Percentiles rank a stretch among this genome's conserved stretches.
These are phyloP conservation scores for Aphidoletes aphidimyza DNA, from an alignment of 2,888 invertebrate species.

Conservation along the genomic window DNA sequence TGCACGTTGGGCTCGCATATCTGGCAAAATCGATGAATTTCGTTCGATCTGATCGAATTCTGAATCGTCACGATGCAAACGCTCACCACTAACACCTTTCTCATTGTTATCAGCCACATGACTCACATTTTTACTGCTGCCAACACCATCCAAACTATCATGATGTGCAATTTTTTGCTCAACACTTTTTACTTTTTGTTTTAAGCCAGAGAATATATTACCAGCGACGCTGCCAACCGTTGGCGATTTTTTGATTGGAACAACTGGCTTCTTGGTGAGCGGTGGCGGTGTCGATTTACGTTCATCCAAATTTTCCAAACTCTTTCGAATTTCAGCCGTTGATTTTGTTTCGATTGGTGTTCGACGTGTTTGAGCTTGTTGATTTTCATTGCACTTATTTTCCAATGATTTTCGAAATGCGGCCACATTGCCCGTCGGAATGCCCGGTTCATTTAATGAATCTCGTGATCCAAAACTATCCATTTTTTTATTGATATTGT, in stretches of 20 bases:
- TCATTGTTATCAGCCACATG: conserved; percentile 60
- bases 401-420: conserved; percentile 70
- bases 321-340: conserved; percentile 63
- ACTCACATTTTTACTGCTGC: conserved; percentile 66
- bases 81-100: conserved; percentile 60
- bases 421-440: conserved; percentile 67
- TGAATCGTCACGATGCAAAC: conserved; percentile 63
- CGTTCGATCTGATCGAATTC: conserved; percentile 77
- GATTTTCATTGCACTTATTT: conserved; percentile 64
- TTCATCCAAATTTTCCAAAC: conserved; percentile 65
- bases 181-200: conserved; percentile 70
- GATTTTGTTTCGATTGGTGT: conserved; percentile 58
- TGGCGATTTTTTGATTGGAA: conserved; percentile 77
- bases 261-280: conserved; percentile 72
- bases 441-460: conserved; percentile 65
- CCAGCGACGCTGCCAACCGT: conserved; percentile 71
- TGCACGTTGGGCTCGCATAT: conserved; percentile 72
- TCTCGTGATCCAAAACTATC: conserved; percentile 66
- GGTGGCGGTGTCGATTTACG: conserved; percentile 67
- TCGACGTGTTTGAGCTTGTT: conserved; percentile 57
- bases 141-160: conserved; percentile 67
- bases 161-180: conserved; percentile 68
- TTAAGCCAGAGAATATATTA: conserved; percentile 72
- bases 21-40: conserved; percentile 71
- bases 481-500: conserved; percentile 60